Evolutionary conservation across 2,113 vertebrate genomes (phyloP).

Genomic region (Elaphurus davidianus): DNA sequence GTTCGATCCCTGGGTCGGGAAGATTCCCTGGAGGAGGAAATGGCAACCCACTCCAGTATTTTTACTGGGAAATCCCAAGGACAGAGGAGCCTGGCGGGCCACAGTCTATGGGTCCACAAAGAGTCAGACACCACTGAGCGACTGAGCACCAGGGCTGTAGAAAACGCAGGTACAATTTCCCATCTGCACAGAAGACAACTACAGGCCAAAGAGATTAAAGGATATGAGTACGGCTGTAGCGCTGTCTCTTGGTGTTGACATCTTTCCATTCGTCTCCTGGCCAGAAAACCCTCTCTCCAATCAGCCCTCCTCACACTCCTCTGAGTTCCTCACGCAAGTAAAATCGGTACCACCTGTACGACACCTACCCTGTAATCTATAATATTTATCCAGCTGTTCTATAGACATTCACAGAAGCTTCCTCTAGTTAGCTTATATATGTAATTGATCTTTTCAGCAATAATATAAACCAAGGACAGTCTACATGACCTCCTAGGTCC

Average conservation of each 20-base stretch:
- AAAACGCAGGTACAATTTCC: neutral
- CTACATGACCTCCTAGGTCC: neutral
- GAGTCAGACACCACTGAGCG: neutral
- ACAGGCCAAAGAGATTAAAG: neutral
- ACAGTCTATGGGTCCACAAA: neutral
- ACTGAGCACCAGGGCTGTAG: neutral
- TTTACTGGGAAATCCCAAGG: neutral
- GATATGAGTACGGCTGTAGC: fast-evolving
- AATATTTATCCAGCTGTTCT: neutral
- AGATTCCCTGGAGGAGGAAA: neutral
- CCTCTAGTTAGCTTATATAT: neutral
- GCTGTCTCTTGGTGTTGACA: neutral
- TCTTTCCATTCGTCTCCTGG: neutral
- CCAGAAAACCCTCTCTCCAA: neutral
- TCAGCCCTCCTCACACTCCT: too few relatives aligned
- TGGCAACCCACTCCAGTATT: neutral
- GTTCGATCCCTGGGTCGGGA: neutral
- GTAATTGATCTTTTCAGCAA: neutral
- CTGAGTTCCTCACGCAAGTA: neutral
- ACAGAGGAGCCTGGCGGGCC: neutral
- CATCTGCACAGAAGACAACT: neutral
- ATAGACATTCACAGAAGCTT: neutral
- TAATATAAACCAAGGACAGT: neutral
- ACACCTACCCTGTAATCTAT: neutral
- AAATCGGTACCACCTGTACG: fast-evolving